Evolutionary conservation across 2,113 vertebrate species (phyloP).

Genomic region (Hemicordylus capensis): DNA sequence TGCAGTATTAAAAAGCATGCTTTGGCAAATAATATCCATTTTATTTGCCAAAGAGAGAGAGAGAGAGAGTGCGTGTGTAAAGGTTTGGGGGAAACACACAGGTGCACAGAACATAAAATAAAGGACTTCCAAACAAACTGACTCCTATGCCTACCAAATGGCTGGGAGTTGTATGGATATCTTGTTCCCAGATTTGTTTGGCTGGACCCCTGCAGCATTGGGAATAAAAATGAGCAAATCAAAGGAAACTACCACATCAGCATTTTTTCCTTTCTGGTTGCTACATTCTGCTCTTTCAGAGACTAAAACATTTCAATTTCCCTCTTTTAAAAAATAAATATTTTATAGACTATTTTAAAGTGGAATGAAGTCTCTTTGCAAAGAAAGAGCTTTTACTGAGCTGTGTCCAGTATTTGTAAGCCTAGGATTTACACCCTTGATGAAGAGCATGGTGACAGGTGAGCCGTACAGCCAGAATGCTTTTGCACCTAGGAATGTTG

Average conservation of each 20-base stretch:
- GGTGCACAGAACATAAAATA: conserved; percentile 1
- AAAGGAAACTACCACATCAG: conserved; percentile 12
- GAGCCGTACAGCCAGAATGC: neutral
- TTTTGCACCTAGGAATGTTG: neutral
- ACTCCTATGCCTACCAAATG: neutral
- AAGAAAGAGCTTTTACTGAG: neutral
- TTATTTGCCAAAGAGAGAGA: neutral
- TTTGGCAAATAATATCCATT: neutral
- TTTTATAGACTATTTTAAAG: neutral
- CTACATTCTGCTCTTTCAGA: neutral
- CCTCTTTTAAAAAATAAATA: neutral
- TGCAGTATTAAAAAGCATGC: neutral
- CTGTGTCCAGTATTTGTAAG: neutral
- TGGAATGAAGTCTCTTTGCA: neutral
- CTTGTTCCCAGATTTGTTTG: conserved; percentile 13
- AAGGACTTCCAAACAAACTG: conserved; percentile 9
- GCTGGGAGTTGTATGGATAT: neutral
- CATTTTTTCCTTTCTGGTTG: neutral
- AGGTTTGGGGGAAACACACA: neutral
- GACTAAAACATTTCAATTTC: neutral
- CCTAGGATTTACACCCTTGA: neutral
- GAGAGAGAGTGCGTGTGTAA: neutral
- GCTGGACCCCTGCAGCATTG: conserved; percentile 20
- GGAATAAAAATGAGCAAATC: conserved; percentile 18
- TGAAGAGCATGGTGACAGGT: neutral